Percentiles rank a stretch among this genome's conserved stretches.
phyloP scores from a whole-genome alignment of 2,888 invertebrate species.

The Pristionchus maxplancki region DNA sequence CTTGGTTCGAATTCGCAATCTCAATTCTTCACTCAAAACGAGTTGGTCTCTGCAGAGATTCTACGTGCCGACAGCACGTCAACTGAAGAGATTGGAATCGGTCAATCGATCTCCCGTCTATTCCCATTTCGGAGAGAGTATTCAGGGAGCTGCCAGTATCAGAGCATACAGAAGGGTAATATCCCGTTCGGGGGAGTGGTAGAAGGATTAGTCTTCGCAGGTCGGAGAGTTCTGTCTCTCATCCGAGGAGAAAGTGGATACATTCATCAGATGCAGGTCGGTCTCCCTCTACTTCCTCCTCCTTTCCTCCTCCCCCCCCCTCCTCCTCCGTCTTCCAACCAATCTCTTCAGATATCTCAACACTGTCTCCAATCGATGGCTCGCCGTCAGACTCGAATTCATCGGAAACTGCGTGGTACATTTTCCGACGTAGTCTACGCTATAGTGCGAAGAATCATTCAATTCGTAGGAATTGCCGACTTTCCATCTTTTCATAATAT shows the following conservation, averaged over 20 bases:
- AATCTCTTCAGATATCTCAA: slow-evolving; percentile 69
- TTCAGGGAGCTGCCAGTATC: slow-evolving; percentile 80
- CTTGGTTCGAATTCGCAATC: slow-evolving; percentile 58
- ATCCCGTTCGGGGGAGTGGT: neutral
- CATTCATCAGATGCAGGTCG: slow-evolving; percentile 61
- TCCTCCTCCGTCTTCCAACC: no score
- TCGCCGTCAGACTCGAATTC: slow-evolving; percentile 94
- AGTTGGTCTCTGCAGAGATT: slow-evolving; percentile 83
- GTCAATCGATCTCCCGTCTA: slow-evolving; percentile 74
- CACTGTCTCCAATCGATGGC: slow-evolving; percentile 83
- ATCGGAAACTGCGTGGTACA: slow-evolving; percentile 92
- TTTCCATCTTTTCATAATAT: no score
- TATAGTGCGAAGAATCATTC: no score
- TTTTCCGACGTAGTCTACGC: neutral
- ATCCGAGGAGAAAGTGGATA: slow-evolving; percentile 57
- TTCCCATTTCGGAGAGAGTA: slow-evolving; percentile 76
- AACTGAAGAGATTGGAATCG: slow-evolving; percentile 79
- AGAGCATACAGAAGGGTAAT: slow-evolving; percentile 71
- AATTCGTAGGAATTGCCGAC: no score
- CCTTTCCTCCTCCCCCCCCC: neutral
- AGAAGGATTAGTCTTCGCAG: neutral
- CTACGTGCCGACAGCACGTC: slow-evolving; percentile 94
- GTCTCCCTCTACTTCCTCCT: neutral
- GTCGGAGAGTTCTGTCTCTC: slow-evolving; percentile 37
- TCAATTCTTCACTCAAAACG: neutral